These are phyloP conservation scores for Tribolium castaneum DNA, from an alignment of 1,140 invertebrate species.

Conservation along the genomic window DNA sequence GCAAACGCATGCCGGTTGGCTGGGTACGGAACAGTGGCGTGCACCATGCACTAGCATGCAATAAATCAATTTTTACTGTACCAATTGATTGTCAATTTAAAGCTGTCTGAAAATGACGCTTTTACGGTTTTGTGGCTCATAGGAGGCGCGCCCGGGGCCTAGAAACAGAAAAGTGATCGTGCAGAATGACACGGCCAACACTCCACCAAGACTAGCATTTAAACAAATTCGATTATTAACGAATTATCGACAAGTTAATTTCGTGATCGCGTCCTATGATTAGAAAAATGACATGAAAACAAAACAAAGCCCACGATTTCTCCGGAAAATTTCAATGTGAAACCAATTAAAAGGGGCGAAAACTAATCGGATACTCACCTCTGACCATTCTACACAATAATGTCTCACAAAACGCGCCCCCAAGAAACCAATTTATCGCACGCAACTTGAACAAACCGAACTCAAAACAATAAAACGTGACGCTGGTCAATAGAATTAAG, in stretches of 20 bases:
- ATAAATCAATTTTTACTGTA: constrained; percentile 49
- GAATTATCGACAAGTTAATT: too few species aligned
- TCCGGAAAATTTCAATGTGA: too few species aligned
- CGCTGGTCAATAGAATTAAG: neutral
- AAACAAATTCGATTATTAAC: neutral
- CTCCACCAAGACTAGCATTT: neutral
- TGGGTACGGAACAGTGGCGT: constrained; percentile 41
- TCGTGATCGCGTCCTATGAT: neutral
- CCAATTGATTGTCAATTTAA: constrained; percentile 60
- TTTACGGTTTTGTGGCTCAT: constrained; percentile 58
- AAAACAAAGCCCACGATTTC: too few species aligned
- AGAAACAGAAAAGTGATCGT: constrained; percentile 49
- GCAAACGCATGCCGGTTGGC: constrained; percentile 53
- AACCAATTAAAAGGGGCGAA: neutral
- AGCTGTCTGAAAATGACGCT: constrained; percentile 61
- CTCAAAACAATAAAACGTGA: neutral
- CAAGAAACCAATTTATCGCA: neutral
- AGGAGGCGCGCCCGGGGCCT: constrained; percentile 46
- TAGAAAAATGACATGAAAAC: neutral
- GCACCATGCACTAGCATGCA: neutral
- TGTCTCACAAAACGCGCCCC: neutral
- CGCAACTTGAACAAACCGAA: neutral
- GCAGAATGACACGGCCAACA: too few species aligned
- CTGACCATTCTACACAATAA: constrained; percentile 14
- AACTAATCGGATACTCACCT: constrained; percentile 15